These are phyloP conservation scores for Kradibia gibbosae DNA, from an alignment of 1,140 invertebrate genomes.

Conservation along the genomic window DNA sequence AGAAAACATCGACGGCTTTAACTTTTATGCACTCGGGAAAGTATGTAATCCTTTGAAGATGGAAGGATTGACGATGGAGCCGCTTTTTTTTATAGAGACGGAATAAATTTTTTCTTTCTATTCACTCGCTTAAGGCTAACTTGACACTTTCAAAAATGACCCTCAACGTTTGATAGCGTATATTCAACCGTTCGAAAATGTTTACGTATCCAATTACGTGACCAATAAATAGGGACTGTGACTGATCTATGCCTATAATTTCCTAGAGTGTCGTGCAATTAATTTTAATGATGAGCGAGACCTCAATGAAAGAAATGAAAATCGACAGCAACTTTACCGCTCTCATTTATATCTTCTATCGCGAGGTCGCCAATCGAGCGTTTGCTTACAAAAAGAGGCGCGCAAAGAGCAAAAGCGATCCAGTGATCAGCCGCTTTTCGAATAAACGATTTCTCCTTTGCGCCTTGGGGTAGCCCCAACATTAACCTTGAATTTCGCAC, in stretches of 20 bases:
- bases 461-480: neutral
- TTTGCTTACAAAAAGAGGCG: neutral
- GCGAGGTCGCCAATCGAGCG: neutral
- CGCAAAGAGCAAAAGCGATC: conserved; percentile 1
- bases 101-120: neutral
- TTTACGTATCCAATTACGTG: no score
- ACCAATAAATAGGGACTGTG: no score
- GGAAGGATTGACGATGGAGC: conserved; percentile 16
- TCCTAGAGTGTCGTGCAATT: no score
- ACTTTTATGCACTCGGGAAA: conserved; percentile 47
- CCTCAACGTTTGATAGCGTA: neutral
- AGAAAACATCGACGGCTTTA: conserved; percentile 28
- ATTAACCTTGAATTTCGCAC: conserved; percentile 68
- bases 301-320: neutral
- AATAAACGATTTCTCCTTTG: conserved; percentile 4
- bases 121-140: neutral
- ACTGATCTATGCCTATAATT: neutral
- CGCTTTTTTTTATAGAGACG: conserved; percentile 12
- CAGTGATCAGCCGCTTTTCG: neutral
- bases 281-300: neutral
- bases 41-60: conserved; percentile 46
- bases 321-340: neutral
- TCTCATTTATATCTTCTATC: neutral
- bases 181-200: no score
- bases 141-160: neutral